Base-by-base conservation (phyloP, 2,113 vertebrate species). In the Chlamydotis undulata region DNA sequence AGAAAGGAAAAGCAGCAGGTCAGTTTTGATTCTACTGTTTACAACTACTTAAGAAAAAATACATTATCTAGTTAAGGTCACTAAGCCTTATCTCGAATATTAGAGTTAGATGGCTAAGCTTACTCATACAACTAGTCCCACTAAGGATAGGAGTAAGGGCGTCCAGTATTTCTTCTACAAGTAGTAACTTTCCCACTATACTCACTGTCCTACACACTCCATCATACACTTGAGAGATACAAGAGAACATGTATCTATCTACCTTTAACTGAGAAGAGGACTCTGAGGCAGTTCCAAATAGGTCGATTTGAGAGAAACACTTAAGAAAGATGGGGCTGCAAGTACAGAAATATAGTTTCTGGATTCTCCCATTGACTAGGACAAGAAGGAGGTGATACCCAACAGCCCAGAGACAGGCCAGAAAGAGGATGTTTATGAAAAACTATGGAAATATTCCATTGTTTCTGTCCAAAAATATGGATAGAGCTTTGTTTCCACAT, bases 261-360 rank as follows among this genome's bases (percentile, higher is more conserved):
- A 15, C 39, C n/a, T 49, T 12, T 23, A 12, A 45, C 45, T 43
- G 16, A 76, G 45, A 5, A 78, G 29, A 68, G 6, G 45, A 55
- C 6, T 18, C 23, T 43, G 7, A 41, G 37, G 18, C 9, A 47
- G 22, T 53, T 73, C 45, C 74, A 35, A 47, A 67, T 37, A 47
- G 5, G 21, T 33, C 2, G 4, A 2, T 74, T 63, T 17, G 19
- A 77, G n/a, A 79, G 6, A 79, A 89, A 52, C 0, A 0, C 9
- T 55, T 19, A 37, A 76, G 39, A 68, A 83, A 45, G 5, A 4
- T 19, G 19, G 14, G n/a, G 5, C 8, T 33, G 2, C 39, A 31
- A 5, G 1, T 35, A 1, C 37, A 19, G 39, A 89, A 71, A 64
- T n/a, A 15, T 0, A 8, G 13, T 53, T 57, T 85, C n/a, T 43